Conservation (phyloP, 2,797 vertebrate species). For the Aldrovandia affinis region DNA sequence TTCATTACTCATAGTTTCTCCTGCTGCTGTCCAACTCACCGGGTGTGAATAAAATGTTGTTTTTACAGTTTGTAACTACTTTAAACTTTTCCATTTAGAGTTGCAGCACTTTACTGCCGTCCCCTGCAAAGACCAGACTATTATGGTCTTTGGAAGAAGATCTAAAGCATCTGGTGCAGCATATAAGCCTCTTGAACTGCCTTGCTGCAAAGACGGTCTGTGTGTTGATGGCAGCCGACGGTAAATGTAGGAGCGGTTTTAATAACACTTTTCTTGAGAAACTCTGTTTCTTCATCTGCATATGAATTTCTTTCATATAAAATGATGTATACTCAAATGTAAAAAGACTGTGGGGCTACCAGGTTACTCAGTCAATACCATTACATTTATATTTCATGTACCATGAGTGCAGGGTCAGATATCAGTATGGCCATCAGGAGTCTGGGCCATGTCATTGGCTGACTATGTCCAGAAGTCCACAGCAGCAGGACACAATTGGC, state of each 20-base stretch:
- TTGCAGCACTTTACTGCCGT: background rate
- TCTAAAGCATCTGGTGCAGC: background rate
- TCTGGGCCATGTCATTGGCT: background rate
- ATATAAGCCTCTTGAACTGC: background rate
- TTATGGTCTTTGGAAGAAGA: background rate
- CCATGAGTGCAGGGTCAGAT: too few species aligned
- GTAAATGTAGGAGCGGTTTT: background rate
- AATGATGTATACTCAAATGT: background rate
- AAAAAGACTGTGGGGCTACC: too few species aligned
- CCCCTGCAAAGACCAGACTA: background rate
- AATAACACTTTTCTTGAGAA: background rate
- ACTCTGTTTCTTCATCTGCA: background rate
- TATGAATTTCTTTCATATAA: background rate
- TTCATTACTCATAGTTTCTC: conserved; percentile 26
- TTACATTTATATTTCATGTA: too few species aligned
- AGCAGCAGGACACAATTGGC: background rate
- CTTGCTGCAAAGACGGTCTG: background rate
- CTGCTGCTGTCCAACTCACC: background rate
- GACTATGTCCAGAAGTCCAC: background rate
- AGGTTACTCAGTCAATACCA: too few species aligned
- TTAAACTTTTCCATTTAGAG: conserved; percentile 16
- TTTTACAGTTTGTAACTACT: conserved; percentile 2
- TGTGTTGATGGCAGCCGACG: background rate
- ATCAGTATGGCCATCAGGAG: too few species aligned
- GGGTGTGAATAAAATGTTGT: conserved; percentile 10